Evolutionary conservation across 2,113 vertebrate genomes (phyloP).

Genomic region (Saccopteryx leptura): DNA sequence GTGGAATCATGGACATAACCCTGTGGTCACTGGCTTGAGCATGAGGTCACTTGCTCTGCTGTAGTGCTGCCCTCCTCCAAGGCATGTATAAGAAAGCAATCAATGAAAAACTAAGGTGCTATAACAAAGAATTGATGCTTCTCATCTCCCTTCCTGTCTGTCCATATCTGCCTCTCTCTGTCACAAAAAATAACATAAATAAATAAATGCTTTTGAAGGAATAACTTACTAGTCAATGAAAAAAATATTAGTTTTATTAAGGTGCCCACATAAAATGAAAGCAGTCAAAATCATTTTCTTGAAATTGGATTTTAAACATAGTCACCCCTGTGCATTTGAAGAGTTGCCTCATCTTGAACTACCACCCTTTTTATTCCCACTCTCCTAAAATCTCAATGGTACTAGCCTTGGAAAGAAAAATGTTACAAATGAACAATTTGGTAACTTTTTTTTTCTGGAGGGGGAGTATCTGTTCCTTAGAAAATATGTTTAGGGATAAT

Average conservation of each 20-base stretch:
- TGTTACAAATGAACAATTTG: not conserved
- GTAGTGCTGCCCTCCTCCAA: too few relatives aligned
- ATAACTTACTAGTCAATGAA: not conserved
- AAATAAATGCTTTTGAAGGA: not conserved
- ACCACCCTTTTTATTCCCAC: not conserved
- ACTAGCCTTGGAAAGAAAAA: not conserved
- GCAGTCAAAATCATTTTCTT: not conserved
- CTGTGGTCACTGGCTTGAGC: too few relatives aligned
- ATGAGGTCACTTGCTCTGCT: too few relatives aligned
- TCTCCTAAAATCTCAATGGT: not conserved
- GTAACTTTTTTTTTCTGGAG: not conserved
- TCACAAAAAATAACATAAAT: too few relatives aligned
- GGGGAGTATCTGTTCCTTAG: not conserved
- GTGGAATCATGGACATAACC: too few relatives aligned
- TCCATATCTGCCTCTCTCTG: too few relatives aligned
- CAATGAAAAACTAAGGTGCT: too few relatives aligned
- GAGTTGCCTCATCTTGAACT: not conserved
- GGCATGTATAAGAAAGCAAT: too few relatives aligned
- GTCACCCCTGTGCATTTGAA: not conserved
- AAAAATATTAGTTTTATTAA: slow-evolving; percentile 5
- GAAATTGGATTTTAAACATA: slow-evolving; percentile 23
- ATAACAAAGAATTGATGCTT: too few relatives aligned
- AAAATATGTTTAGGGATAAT: slow-evolving; percentile 1
- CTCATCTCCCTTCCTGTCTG: too few relatives aligned
- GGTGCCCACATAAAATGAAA: not conserved